Conservation (phyloP, 1,140 invertebrate genomes). For the Leptestheria dahalacensis region DNA sequence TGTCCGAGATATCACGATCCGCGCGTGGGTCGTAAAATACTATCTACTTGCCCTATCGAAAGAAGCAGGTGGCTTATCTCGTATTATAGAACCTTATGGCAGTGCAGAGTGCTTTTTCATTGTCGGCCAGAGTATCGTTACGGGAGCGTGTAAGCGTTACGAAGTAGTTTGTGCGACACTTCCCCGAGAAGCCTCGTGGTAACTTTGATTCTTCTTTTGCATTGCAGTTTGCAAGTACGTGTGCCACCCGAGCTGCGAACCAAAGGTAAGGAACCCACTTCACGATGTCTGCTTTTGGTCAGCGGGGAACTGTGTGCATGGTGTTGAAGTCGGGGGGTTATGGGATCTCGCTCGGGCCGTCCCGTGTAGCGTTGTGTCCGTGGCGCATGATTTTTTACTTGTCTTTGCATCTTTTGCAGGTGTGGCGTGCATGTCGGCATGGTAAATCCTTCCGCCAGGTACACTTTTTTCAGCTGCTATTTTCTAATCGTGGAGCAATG, state of each 20-base stretch:
- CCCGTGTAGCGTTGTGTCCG: neutral
- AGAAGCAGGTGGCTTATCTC: too few relatives aligned
- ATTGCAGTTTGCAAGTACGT: conserved; percentile 64
- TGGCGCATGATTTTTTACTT: neutral
- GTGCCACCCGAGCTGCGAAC: conserved; percentile 56
- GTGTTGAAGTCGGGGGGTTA: too few relatives aligned
- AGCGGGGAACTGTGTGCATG: too few relatives aligned
- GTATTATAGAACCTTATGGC: too few relatives aligned
- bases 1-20: neutral
- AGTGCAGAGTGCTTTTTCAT: too few relatives aligned
- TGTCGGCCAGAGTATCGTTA: too few relatives aligned
- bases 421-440: conserved; percentile 15
- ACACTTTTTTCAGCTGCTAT: neutral
- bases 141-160: neutral
- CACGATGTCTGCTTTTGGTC: neutral
- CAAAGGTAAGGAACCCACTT: conserved; percentile 41
- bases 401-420: conserved; percentile 5
- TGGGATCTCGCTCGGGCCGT: neutral
- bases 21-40: neutral
- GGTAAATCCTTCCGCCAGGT: conserved; percentile 7
- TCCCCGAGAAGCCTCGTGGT: neutral
- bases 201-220: conserved; percentile 15
- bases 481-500: neutral
- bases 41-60: neutral
- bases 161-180: neutral